Conservation (phyloP, 2,797 vertebrate species). For the Hapalemur alaotrensis region DNA sequence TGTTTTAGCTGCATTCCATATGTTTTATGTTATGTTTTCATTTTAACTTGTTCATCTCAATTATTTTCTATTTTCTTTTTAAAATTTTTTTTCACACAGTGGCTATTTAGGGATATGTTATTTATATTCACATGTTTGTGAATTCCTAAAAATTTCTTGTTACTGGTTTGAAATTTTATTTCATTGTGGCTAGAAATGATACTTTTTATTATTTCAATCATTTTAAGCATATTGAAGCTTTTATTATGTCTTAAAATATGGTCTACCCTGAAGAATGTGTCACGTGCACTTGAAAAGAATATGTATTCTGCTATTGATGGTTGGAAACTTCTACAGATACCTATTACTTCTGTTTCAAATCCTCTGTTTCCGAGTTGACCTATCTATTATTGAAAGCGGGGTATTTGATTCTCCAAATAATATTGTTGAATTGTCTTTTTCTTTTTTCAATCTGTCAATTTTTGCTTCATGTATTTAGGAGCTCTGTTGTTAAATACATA, state of each 20-base stretch:
- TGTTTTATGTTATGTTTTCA: neutral
- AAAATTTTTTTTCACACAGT: neutral
- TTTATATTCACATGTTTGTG: neutral
- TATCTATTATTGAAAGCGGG: neutral
- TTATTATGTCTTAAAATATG: neutral
- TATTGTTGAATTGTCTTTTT: neutral
- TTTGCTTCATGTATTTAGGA: neutral
- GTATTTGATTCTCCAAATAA: neutral
- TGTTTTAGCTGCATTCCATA: neutral
- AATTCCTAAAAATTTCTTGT: neutral
- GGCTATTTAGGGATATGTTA: neutral
- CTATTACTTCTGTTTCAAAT: neutral
- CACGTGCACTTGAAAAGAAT: neutral
- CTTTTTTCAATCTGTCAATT: neutral
- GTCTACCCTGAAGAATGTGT: neutral
- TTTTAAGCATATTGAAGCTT: neutral
- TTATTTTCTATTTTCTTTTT: neutral
- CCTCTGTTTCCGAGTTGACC: neutral
- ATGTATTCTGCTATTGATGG: neutral
- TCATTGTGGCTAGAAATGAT: neutral
- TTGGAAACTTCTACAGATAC: neutral
- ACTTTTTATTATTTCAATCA: neutral
- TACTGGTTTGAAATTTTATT: neutral
- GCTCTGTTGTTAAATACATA: neutral
- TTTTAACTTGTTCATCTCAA: neutral